Base-by-base conservation (phyloP, 2,797 vertebrate genomes). In the Toxotes lorentzi region DNA sequence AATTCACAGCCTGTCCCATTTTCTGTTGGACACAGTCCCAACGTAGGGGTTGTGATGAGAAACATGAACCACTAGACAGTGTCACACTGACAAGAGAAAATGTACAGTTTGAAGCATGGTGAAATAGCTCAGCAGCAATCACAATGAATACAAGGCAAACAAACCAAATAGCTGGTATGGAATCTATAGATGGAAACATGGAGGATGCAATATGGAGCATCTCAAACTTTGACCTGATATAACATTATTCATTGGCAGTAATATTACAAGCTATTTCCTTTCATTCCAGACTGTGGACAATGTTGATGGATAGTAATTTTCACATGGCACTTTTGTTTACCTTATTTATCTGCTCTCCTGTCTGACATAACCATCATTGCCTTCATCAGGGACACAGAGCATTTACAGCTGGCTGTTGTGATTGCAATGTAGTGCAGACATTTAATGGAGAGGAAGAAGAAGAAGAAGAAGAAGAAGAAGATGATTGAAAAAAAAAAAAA, bases 1-100 rank as follows among this genome's bases (percentile, higher is more conserved):
- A 95, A 95, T 94, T 95, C 94, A 95, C 94, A 94, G 94, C 90
- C 94, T 93, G 94, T 94, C 93, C 94, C 92, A 94, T 95, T 95
- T 94, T 93, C 90, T 88, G 90, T 94, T 95, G 94, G 95, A 95
- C 92, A 86, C 87, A 72, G 85, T 94, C 93, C 94, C 93, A 95
- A 92, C 90, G 88, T 87, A 87, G 90, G 79, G 79, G 77, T 83
- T 88, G 91, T 86, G 90, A 90, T 86, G 87, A 91, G 84, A 87
- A 89, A 90, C 90, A 90, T 78, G 82, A 90, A 88, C 87, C 81
- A 82, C 81, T 73, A 88, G 76, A 89, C 80, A 83, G 84, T 73
- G 86, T 89, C 81, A 86, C 73, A 87, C 81, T 60, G 79, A 92
- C 77, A 70, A 73, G 85, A 77, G 76, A 87, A 86, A 89, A 86